Evolutionary conservation across 2,797 vertebrate species (phyloP).

Genomic region (Ctenosaura bakeri): DNA sequence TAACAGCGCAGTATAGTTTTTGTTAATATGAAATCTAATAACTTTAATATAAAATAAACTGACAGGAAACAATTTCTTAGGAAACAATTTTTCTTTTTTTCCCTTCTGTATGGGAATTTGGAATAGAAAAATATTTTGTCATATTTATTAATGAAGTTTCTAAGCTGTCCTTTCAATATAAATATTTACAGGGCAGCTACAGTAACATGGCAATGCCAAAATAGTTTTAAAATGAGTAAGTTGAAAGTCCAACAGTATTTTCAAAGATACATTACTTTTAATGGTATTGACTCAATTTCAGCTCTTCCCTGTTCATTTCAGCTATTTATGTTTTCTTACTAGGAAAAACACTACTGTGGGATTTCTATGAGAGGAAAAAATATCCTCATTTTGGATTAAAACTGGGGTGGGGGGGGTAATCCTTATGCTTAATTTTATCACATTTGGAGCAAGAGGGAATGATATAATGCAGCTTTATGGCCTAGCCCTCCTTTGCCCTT

Average conservation of each 20-base stretch:
- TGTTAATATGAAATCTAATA: background rate
- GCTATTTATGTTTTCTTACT: background rate
- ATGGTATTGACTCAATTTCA: constrained; percentile 1
- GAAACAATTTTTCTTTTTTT: background rate
- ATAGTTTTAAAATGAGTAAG: constrained; percentile 11
- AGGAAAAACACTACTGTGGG: background rate
- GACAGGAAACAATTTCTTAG: background rate
- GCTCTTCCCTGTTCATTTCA: background rate
- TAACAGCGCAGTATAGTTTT: background rate
- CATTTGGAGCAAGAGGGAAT: background rate
- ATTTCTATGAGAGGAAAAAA: background rate
- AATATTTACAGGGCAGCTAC: background rate
- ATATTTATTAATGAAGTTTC: background rate
- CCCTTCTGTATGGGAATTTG: background rate
- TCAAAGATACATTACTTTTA: background rate
- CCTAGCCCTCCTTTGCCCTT: background rate
- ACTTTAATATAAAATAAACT: background rate
- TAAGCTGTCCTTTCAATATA: background rate
- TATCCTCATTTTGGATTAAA: background rate
- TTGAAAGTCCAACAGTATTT: constrained; percentile 8
- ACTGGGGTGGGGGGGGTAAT: background rate
- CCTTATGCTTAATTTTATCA: background rate
- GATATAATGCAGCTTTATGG: background rate
- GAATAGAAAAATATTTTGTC: background rate
- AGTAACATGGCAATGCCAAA: background rate